A percentile compares a stretch with the other conserved stretches of the same genome.
phyloP scores from a whole-genome alignment of 1,140 invertebrate species.

The Aphaenogaster floridana region DNA sequence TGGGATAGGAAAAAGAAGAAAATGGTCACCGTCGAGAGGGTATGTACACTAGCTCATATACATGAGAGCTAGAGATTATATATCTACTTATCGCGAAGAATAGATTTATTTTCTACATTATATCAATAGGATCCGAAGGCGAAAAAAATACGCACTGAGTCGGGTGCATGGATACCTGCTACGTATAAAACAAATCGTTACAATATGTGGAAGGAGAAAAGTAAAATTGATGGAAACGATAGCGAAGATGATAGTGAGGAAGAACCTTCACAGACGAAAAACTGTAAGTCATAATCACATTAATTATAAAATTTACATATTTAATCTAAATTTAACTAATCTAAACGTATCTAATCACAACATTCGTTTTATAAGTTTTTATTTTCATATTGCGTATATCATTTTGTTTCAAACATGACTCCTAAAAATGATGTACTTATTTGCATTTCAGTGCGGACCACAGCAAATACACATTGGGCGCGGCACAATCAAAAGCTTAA shows the following conservation, averaged over 20 bases:
- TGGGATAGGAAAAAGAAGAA: conserved; percentile 98
- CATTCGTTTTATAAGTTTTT: neutral
- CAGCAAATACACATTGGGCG: conserved; percentile 88
- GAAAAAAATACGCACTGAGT: conserved; percentile 97
- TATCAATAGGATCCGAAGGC: conserved; percentile 87
- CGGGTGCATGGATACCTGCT: conserved; percentile 96
- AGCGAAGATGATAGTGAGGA: conserved; percentile 89
- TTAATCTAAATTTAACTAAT: neutral
- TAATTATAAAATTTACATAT: neutral
- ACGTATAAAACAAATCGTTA: conserved; percentile 97
- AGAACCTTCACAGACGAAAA: conserved; percentile 79
- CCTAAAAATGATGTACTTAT: conserved; percentile 41
- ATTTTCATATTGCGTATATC: neutral
- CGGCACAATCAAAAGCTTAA: conserved; percentile 89
- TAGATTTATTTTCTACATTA: conserved; percentile 48
- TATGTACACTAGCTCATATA: conserved; percentile 77
- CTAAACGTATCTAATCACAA: neutral
- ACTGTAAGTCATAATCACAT: conserved; percentile 75
- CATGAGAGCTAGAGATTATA: neutral
- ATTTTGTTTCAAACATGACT: neutral
- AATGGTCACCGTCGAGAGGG: conserved; percentile 92
- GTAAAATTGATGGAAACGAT: conserved; percentile 89
- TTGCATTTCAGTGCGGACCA: conserved; percentile 80
- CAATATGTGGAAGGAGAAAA: conserved; percentile 94
- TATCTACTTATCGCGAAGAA: neutral